Evolutionary conservation across 2,113 vertebrate species (phyloP).

Genomic region (Empidonax alnorum): DNA sequence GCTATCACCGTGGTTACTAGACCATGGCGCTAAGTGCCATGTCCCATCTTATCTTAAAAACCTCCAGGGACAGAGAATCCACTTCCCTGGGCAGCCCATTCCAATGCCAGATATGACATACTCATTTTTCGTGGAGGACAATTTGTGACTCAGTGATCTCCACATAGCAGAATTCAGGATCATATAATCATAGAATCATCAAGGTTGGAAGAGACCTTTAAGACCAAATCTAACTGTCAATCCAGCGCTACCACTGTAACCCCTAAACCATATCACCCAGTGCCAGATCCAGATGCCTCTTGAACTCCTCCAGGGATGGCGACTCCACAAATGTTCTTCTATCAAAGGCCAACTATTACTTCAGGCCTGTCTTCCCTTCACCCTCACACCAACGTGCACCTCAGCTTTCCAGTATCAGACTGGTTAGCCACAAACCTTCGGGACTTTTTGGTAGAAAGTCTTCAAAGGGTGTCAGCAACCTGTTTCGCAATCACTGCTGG

Average conservation of each 20-base stretch:
- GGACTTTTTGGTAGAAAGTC: neutral
- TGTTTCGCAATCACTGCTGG: neutral
- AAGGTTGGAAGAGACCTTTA: neutral
- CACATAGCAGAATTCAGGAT: neutral
- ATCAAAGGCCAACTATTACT: neutral
- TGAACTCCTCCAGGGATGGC: neutral
- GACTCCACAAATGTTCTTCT: neutral
- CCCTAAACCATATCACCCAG: neutral
- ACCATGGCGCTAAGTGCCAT: too few species aligned
- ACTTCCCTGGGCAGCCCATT: too few species aligned
- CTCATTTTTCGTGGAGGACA: neutral
- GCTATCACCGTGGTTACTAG: too few species aligned
- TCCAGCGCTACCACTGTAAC: neutral
- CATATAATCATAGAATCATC: neutral
- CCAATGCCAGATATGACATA: neutral
- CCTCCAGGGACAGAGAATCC: too few species aligned
- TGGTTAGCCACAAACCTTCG: neutral
- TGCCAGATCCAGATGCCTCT: accelerated
- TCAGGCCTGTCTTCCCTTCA: neutral
- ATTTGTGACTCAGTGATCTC: neutral
- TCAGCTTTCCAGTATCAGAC: accelerated
- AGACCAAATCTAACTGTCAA: neutral
- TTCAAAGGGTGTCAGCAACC: neutral
- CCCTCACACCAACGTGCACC: neutral
- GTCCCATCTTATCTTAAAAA: too few species aligned